These are phyloP conservation scores for Paradisaea rubra DNA, from an alignment of 2,113 vertebrate genomes.

Conservation along the genomic window DNA sequence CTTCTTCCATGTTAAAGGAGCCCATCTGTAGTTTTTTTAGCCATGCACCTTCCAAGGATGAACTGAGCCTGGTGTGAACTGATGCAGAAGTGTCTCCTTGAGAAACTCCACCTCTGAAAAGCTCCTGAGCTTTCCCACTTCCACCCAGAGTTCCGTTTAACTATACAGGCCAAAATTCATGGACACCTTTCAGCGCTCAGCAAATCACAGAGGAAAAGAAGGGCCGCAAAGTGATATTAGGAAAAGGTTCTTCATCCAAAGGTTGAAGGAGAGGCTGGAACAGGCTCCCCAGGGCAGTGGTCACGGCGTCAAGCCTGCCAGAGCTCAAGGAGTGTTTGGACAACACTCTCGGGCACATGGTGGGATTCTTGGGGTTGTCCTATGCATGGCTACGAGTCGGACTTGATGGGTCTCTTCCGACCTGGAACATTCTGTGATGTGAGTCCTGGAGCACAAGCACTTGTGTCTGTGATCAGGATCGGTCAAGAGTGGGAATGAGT, in stretches of 20 bases:
- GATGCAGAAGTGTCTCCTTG: neutral
- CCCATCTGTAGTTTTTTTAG: neutral
- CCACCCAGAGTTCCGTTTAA: rapidly evolving
- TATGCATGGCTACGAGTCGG: rapidly evolving
- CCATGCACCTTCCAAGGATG: rapidly evolving
- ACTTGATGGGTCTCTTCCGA: rapidly evolving
- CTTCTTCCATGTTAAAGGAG: neutral
- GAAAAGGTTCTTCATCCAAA: neutral
- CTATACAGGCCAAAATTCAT: rapidly evolving
- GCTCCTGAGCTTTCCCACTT: neutral
- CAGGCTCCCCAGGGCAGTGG: neutral
- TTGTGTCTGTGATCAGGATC: rapidly evolving
- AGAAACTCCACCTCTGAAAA: neutral
- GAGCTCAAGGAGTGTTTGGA: neutral
- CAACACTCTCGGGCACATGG: rapidly evolving
- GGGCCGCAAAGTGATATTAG: rapidly evolving
- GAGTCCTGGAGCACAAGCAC: rapidly evolving
- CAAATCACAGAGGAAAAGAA: rapidly evolving
- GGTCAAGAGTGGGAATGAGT: rapidly evolving
- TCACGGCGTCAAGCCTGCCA: neutral
- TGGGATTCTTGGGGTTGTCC: too few relatives aligned
- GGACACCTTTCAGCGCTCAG: rapidly evolving
- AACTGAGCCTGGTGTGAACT: rapidly evolving
- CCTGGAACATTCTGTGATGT: rapidly evolving
- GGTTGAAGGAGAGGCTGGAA: neutral